These are phyloP conservation scores for Ips typographus DNA, from an alignment of 1,140 invertebrate species.

Conservation along the genomic window DNA sequence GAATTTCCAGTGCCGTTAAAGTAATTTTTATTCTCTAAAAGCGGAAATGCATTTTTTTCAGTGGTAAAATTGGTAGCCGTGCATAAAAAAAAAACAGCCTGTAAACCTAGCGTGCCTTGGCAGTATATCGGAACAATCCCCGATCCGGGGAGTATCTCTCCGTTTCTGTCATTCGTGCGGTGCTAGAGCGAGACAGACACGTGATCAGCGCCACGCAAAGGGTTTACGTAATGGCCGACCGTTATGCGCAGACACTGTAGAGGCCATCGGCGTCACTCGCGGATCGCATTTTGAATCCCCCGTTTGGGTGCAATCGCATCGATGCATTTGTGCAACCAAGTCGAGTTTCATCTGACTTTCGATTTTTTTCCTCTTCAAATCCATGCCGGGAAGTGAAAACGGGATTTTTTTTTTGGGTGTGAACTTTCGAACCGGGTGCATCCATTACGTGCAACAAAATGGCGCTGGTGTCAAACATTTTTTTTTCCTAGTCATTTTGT, in stretches of 20 bases:
- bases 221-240: constrained; percentile 29
- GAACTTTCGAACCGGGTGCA: background rate
- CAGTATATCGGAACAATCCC: constrained; percentile 20
- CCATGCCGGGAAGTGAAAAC: constrained; percentile 4
- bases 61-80: background rate
- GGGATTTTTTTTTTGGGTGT: constrained; percentile 3
- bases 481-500: too few species aligned
- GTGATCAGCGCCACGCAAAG: constrained; percentile 15
- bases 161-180: background rate
- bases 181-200: constrained; percentile 6
- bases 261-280: constrained; percentile 20
- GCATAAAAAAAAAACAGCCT: constrained; percentile 5
- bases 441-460: constrained; percentile 25
- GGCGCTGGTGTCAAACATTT: constrained; percentile 25
- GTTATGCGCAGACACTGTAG: constrained; percentile 26
- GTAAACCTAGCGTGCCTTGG: constrained; percentile 21
- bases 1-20: too few species aligned
- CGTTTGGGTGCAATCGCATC: constrained; percentile 34
- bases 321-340: constrained; percentile 35
- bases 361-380: background rate
- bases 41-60: too few species aligned
- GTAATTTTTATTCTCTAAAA: too few species aligned
- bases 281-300: constrained; percentile 28
- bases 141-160: background rate
- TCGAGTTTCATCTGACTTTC: constrained; percentile 9